phyloP scores from a whole-genome alignment of 1,140 invertebrate genomes.

The Pogonus chalceus region DNA sequence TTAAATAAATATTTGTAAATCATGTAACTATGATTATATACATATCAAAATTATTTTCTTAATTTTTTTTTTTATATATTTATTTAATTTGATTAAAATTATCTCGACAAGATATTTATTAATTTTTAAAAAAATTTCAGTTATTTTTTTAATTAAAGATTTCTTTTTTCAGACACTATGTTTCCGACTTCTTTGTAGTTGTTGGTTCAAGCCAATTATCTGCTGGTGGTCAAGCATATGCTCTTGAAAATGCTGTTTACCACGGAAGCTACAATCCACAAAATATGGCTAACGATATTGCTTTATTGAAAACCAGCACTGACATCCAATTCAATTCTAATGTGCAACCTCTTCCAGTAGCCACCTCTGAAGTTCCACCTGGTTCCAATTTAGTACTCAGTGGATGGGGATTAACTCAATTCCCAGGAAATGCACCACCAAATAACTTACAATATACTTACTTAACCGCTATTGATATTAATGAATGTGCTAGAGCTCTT shows the following conservation, averaged over 20 bases:
- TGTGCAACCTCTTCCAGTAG: conserved; percentile 28
- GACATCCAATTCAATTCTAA: conserved; percentile 23
- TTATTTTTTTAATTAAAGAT: too few relatives aligned
- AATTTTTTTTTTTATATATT: too few relatives aligned
- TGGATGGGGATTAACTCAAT: neutral
- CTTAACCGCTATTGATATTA: neutral
- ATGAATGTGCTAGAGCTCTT: conserved; percentile 26
- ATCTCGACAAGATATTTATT: too few relatives aligned
- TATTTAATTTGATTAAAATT: too few relatives aligned
- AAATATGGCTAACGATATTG: conserved; percentile 31
- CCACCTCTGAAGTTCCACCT: neutral
- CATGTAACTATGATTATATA: too few relatives aligned
- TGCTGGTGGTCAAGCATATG: conserved; percentile 15
- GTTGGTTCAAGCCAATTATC: conserved; percentile 28
- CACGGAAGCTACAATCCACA: conserved; percentile 32
- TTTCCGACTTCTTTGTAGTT: too few relatives aligned
- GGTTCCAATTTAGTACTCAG: neutral
- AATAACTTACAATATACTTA: neutral
- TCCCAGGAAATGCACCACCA: neutral
- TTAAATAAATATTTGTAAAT: too few relatives aligned
- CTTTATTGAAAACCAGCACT: conserved; percentile 23
- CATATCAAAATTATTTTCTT: too few relatives aligned
- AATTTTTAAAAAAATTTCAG: too few relatives aligned
- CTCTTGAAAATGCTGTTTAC: conserved; percentile 7
- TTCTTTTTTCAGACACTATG: too few relatives aligned